Evolutionary conservation across 2,888 invertebrate species (phyloP), one percentile per base, ranked within the genome.

Genomic region (Drosophila demipolita): DNA sequence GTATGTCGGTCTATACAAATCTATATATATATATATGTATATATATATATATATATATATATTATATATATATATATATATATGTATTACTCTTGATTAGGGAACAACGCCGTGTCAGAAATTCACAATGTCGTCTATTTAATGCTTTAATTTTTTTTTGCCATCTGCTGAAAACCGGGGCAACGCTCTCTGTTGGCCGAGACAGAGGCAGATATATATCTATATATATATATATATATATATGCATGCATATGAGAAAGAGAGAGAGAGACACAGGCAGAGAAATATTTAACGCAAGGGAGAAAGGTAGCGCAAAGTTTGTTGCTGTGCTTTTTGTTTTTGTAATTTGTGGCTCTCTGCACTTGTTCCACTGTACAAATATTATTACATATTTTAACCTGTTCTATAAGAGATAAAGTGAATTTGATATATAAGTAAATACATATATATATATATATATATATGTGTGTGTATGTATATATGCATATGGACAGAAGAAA

Each of bases 331-430:
- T 49, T 42, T 50, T 29, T 33, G 40, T 54, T 15, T 23, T 45
- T 23, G 45, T 38, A 20, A 26, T 33, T 45, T 53, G 55, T 32
- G 32, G n/a, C 38, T 40, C 61, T 48, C 57, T 60, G 68, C 65
- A 52, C 54, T 68, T 62, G 62, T 68, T 57, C 69, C 71, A 70
- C 69, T 84, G 87, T 82, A 82, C 87, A 82, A 82, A 82, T 67
- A 68, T 53, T 64, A 69, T 69, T 42, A 68, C 60, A 54, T 62
- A 61, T 57, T 60, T 35, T 45, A 62, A 65, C 61, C 61, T 67
- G 82, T 78, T 76, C 53, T 63, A 68, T 70, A 66, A 68, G 54
- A 45, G 26, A 48, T 57, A 48, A 57, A 52, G 50, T 40, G 54
- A 73, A 65, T 48, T 48, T 66, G 66, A 54, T 71, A 73, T 66